Evolutionary conservation across 2,113 vertebrate genomes (phyloP).

Genomic region (Nothocercus nigrocapillus): DNA sequence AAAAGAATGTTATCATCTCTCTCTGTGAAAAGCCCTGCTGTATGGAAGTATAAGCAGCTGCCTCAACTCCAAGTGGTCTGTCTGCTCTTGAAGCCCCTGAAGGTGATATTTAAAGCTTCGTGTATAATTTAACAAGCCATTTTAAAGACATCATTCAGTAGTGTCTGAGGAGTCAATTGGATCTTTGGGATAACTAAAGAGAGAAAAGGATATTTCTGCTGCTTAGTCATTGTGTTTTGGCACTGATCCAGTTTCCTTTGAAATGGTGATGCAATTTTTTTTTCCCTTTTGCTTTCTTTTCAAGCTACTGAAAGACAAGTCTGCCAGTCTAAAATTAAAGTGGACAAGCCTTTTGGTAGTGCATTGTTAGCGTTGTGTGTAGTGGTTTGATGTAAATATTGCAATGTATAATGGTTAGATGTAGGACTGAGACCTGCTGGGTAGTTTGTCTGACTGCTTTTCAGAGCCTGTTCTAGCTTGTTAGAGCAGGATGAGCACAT

Average conservation of each 20-base stretch:
- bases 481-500: background rate
- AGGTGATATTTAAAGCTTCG: background rate
- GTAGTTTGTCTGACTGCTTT: background rate
- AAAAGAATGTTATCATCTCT: background rate
- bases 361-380: background rate
- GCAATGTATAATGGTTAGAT: background rate
- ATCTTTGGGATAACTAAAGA: background rate
- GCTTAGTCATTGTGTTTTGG: constrained; percentile 24
- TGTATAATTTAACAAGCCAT: background rate
- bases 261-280: background rate
- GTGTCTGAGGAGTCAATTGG: background rate
- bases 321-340: background rate
- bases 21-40: background rate
- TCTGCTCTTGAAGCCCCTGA: background rate
- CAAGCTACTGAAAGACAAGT: background rate
- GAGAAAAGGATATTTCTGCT: background rate
- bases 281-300: constrained; percentile 47
- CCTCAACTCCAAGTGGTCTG: background rate
- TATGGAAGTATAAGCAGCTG: background rate
- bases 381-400: background rate
- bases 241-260: constrained; percentile 28
- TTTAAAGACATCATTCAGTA: constrained; percentile 18
- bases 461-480: background rate
- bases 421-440: background rate
- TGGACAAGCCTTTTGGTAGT: background rate